Evolutionary conservation across 2,797 vertebrate species (phyloP).

Genomic region (Oreortyx pictus): DNA sequence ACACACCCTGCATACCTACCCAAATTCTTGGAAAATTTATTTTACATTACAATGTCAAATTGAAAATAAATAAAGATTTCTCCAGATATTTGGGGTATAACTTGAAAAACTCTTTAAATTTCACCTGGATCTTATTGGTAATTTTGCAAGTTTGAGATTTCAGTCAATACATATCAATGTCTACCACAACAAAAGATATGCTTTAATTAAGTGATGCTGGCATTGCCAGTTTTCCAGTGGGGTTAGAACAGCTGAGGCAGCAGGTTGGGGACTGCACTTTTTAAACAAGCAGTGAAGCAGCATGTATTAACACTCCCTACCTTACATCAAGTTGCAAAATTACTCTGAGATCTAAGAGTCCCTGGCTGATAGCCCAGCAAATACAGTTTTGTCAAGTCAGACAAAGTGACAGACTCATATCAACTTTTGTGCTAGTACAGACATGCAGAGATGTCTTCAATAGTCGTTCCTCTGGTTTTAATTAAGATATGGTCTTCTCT

Average conservation of each 20-base stretch:
- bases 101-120: neutral
- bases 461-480: neutral
- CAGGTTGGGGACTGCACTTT: neutral
- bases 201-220: neutral
- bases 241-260: neutral
- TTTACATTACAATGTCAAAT: neutral
- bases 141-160: neutral
- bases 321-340: neutral
- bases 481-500: neutral
- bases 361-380: conserved; percentile 12
- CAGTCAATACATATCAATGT: neutral
- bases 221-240: neutral
- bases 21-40: neutral
- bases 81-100: neutral
- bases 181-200: neutral
- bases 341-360: neutral
- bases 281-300: neutral
- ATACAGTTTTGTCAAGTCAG: conserved; percentile 18
- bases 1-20: neutral
- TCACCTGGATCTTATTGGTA: no score
- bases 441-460: neutral
- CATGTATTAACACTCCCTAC: neutral
- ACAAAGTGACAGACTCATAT: conserved; percentile 11
- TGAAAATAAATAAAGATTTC: neutral
- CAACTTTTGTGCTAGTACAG: neutral